A percentile compares a stretch with the other conserved stretches of the same genome.
Conservation (phyloP, 2,113 vertebrate genomes). For the Phyllopteryx taeniolatus region DNA sequence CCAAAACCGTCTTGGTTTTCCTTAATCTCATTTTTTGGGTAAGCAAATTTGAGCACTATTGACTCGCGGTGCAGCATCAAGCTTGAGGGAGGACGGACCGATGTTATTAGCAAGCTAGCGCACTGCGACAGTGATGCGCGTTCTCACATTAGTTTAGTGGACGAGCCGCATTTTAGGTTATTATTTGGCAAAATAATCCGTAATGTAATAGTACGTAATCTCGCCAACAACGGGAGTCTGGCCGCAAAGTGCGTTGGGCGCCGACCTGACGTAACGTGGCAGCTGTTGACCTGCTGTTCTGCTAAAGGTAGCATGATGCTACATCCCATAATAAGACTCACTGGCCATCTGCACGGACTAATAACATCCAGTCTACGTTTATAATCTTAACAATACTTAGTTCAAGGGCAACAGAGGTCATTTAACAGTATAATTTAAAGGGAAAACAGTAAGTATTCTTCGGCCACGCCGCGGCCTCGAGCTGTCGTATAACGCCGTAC, state of each 20-base stretch:
- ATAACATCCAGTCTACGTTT: neutral
- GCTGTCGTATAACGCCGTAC: too few relatives aligned
- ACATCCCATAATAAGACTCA: slow-evolving; percentile 7
- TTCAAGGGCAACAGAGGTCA: neutral
- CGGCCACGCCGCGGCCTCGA: too few relatives aligned
- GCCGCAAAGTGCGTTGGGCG: slow-evolving; percentile 4
- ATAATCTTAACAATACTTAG: too few relatives aligned
- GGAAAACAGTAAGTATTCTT: too few relatives aligned
- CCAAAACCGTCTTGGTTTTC: slow-evolving; percentile 95
- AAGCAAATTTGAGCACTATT: slow-evolving; percentile 54
- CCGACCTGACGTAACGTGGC: slow-evolving; percentile 47
- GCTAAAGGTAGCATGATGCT: neutral
- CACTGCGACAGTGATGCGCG: slow-evolving; percentile 55
- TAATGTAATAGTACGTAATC: neutral
- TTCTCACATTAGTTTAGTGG: neutral
- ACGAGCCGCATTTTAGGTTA: neutral
- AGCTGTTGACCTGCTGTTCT: slow-evolving; percentile 20
- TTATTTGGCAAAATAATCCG: neutral
- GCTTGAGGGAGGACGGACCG: slow-evolving; percentile 19
- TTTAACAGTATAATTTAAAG: neutral
- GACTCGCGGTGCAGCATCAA: slow-evolving; percentile 39
- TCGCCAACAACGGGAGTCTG: neutral
- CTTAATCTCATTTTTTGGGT: slow-evolving; percentile 98
- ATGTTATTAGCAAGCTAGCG: slow-evolving; percentile 36
- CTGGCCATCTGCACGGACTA: neutral